Evolutionary conservation across 2,113 vertebrate genomes (phyloP).

Genomic region (Coracopsis vasa): DNA sequence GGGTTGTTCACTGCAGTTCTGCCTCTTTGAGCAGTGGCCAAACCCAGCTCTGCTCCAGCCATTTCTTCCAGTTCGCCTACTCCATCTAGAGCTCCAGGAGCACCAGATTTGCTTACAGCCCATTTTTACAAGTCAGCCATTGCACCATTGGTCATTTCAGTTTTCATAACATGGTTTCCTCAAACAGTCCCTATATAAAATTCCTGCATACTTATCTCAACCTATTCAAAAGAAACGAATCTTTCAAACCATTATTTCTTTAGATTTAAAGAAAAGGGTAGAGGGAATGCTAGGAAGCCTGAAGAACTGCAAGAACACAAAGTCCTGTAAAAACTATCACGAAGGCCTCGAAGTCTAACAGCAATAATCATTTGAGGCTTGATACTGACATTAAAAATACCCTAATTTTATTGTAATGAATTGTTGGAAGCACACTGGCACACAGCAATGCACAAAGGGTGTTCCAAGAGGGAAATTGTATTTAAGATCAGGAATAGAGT

Average conservation of each 20-base stretch:
- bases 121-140: not conserved
- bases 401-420: not conserved
- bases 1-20: not conserved
- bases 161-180: not conserved
- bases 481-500: not conserved
- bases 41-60: not conserved
- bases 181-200: not conserved
- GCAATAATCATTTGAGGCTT: not conserved
- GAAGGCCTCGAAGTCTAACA: not conserved
- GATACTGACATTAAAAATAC: not conserved
- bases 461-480: not conserved
- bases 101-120: not conserved
- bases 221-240: not conserved
- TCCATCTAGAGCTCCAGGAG: not conserved
- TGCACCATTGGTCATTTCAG: not conserved
- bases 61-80: not conserved
- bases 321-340: not conserved
- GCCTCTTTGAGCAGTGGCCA: not conserved
- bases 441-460: not conserved
- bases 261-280: not conserved
- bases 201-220: not conserved
- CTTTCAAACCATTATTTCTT: not conserved
- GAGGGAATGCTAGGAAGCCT: accelerated
- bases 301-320: not conserved
- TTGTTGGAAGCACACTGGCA: not conserved